Evolutionary conservation across 2,113 vertebrate species (phyloP).

Genomic region (Poecile atricapillus): DNA sequence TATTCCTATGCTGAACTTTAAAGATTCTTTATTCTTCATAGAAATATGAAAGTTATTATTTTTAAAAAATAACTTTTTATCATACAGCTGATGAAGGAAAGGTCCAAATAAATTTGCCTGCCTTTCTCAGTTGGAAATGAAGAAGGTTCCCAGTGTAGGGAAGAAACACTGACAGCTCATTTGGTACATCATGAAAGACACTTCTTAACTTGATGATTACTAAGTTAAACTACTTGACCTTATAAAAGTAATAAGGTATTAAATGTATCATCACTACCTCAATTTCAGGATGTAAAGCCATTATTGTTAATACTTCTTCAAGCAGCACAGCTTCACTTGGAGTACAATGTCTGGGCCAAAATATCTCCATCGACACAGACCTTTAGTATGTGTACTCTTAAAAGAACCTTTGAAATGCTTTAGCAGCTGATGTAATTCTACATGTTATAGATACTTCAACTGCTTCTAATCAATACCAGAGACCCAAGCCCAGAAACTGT

Average conservation of each 20-base stretch:
- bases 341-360: neutral
- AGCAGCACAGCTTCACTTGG: neutral
- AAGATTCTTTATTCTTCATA: neutral
- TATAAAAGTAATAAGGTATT: neutral
- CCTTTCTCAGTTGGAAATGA: neutral
- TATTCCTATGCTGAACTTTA: conserved; percentile 2
- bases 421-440: neutral
- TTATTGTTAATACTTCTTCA: neutral
- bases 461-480: neutral
- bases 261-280: neutral
- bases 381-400: neutral
- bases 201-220: neutral
- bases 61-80: neutral
- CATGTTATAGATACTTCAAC: neutral
- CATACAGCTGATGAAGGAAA: neutral
- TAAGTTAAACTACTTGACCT: conserved; percentile 1
- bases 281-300: neutral
- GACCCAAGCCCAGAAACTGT: neutral
- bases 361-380: neutral
- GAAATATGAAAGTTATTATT: neutral
- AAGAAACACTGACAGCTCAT: neutral
- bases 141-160: neutral
- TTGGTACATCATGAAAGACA: neutral
- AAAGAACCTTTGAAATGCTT: neutral
- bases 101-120: neutral